Evolutionary conservation across 2,113 vertebrate genomes (phyloP).

Genomic region (Neogobius melanostomus): DNA sequence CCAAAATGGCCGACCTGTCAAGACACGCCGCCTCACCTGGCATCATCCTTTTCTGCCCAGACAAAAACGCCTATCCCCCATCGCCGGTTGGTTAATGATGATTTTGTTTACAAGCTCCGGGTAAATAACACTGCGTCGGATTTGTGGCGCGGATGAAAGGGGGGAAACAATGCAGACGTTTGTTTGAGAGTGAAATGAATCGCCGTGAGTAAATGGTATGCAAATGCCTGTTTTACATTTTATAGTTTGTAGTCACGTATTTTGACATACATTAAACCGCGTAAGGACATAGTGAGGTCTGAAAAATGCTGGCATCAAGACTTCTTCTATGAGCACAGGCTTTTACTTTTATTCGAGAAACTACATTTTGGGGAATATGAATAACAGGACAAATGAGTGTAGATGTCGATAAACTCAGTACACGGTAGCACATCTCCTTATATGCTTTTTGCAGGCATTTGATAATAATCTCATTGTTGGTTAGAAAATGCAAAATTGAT

Average conservation of each 20-base stretch:
- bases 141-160: constrained; percentile 29
- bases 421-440: too few species aligned
- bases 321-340: too few species aligned
- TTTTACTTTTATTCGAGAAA: too few species aligned
- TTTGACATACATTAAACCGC: background rate
- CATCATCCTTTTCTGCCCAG: constrained; percentile 65
- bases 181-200: constrained; percentile 38
- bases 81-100: constrained; percentile 54
- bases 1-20: constrained; percentile 91
- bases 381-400: too few species aligned
- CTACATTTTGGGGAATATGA: too few species aligned
- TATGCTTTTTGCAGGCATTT: too few species aligned
- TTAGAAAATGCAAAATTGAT: too few species aligned
- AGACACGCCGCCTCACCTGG: constrained; percentile 88
- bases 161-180: constrained; percentile 31
- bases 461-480: too few species aligned
- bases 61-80: constrained; percentile 39
- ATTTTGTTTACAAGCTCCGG: constrained; percentile 48
- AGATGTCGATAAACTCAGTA: too few species aligned
- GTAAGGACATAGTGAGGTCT: background rate
- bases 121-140: constrained; percentile 33
- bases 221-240: constrained; percentile 28
- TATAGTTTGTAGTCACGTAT: constrained; percentile 1
- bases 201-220: constrained; percentile 42
- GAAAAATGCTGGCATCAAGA: background rate